Conservation (phyloP, 2,888 invertebrate species). For the Oscheius myriophilus region DNA sequence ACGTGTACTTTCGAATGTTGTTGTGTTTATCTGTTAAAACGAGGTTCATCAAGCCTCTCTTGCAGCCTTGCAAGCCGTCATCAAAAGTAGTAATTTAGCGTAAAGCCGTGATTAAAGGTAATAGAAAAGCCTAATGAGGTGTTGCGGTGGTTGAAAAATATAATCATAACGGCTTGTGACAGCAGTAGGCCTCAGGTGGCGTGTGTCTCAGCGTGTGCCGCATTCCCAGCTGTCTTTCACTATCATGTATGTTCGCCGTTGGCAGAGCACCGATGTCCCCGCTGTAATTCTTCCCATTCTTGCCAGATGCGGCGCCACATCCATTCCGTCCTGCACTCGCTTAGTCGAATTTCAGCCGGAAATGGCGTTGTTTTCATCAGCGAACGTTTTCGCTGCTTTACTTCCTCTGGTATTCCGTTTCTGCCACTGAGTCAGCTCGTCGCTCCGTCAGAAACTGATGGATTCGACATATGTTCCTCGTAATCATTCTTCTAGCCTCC, state of each 20-base stretch:
- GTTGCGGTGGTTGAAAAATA: too few species aligned
- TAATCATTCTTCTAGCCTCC: background rate
- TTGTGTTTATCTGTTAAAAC: too few species aligned
- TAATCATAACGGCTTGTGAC: too few species aligned
- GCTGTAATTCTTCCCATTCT: constrained; percentile 23
- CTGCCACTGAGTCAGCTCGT: background rate
- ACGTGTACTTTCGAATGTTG: too few species aligned
- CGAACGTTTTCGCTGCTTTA: background rate
- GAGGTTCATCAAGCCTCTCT: too few species aligned
- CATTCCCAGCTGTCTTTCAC: constrained; percentile 30
- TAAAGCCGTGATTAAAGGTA: too few species aligned
- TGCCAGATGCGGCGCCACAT: constrained; percentile 12
- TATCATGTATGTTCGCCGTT: constrained; percentile 30
- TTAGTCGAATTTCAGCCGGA: background rate
- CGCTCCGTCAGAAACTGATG: background rate
- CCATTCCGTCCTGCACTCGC: background rate
- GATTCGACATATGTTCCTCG: background rate
- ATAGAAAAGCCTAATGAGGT: too few species aligned
- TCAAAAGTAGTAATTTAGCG: too few species aligned
- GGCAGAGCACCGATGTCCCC: constrained; percentile 22
- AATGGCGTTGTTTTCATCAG: too few species aligned
- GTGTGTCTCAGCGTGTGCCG: background rate
- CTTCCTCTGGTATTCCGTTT: background rate
- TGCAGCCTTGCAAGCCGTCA: too few species aligned
- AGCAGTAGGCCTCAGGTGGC: too few species aligned